These are phyloP conservation scores for Apodemia duryi DNA, from an alignment of 2,888 invertebrate species.

Conservation along the genomic window DNA sequence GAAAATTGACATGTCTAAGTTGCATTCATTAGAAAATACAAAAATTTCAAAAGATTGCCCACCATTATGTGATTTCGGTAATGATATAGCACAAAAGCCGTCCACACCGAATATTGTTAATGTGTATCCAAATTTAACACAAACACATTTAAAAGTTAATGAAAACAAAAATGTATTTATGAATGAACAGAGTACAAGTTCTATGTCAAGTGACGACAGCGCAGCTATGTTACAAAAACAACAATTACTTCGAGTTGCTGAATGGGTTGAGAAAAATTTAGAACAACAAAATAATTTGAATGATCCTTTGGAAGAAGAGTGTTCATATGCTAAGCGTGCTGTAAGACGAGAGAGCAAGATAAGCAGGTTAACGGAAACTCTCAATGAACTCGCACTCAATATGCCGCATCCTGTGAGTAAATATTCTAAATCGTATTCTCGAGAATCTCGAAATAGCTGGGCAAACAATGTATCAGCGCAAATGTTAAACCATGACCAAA, in stretches of 20 bases:
- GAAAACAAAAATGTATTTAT: conserved; percentile 66
- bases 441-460: conserved; percentile 54
- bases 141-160: conserved; percentile 70
- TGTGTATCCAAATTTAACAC: conserved; percentile 70
- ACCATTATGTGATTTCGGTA: conserved; percentile 50
- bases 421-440: conserved; percentile 55
- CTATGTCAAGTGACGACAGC: conserved; percentile 73
- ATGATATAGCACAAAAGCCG: conserved; percentile 51
- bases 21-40: conserved; percentile 68
- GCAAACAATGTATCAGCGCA: conserved; percentile 41
- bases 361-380: conserved; percentile 59
- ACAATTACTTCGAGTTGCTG: conserved; percentile 84
- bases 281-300: conserved; percentile 70
- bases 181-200: conserved; percentile 74
- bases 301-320: conserved; percentile 66
- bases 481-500: conserved; percentile 40
- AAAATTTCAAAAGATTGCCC: conserved; percentile 71
- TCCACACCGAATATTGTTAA: conserved; percentile 62
- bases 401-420: conserved; percentile 75
- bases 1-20: conserved; percentile 70
- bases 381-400: conserved; percentile 67
- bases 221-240: conserved; percentile 80
- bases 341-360: conserved; percentile 58
- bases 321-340: conserved; percentile 50
- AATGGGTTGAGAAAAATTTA: conserved; percentile 86